Conservation (phyloP, 2,113 vertebrate genomes). For the Erythrolamprus reginae region DNA sequence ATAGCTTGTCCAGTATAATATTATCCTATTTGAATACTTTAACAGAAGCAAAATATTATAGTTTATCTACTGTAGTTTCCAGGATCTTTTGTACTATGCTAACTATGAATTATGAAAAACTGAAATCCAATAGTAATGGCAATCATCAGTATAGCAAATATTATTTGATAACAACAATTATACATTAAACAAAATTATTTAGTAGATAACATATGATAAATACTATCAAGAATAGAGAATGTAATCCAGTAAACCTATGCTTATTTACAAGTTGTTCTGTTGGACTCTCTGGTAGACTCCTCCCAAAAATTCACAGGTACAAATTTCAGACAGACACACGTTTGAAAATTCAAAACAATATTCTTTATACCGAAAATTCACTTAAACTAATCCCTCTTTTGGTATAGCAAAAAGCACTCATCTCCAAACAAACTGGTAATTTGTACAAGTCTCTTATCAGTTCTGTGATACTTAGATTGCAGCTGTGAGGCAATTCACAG, state of each 20-base stretch:
- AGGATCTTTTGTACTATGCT: background rate
- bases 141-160: background rate
- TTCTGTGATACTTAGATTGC: too few species aligned
- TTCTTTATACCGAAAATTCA: too few species aligned
- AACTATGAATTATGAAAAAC: background rate
- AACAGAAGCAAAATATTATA: background rate
- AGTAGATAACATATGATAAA: background rate
- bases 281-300: too few species aligned
- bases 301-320: too few species aligned
- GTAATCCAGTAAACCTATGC: background rate
- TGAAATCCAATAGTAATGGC: background rate
- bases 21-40: background rate
- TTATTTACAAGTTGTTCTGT: too few species aligned
- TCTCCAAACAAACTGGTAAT: too few species aligned
- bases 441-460: too few species aligned
- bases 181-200: background rate
- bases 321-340: too few species aligned
- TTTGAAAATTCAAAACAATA: too few species aligned
- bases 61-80: background rate
- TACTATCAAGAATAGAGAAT: background rate
- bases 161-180: background rate
- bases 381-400: too few species aligned
- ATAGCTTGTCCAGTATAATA: background rate
- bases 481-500: too few species aligned
- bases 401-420: too few species aligned